Evolutionary conservation across 2,113 vertebrate genomes (phyloP).

Genomic region (Capreolus pygargus): DNA sequence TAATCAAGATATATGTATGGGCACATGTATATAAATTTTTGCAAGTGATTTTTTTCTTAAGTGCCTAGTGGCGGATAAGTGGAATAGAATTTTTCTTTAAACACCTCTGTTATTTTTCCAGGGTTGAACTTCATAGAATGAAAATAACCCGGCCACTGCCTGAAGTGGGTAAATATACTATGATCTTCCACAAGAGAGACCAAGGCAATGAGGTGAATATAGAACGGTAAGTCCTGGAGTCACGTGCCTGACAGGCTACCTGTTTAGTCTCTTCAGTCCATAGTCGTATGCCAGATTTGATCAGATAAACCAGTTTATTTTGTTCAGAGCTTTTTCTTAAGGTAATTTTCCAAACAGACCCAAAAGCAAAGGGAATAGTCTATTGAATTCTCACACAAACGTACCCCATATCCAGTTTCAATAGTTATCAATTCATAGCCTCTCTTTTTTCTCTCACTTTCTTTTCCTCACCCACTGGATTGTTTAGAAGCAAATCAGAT

Average conservation of each 20-base stretch:
- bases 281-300: background rate
- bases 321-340: background rate
- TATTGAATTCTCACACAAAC: background rate
- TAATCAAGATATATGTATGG: background rate
- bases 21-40: background rate
- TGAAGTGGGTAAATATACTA: conserved; percentile 91
- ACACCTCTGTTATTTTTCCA: conserved; percentile 67
- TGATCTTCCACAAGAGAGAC: conserved; percentile 96
- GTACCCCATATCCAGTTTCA: background rate
- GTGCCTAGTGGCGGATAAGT: background rate
- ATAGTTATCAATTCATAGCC: background rate
- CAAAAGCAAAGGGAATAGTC: background rate
- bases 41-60: conserved; percentile 6
- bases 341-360: background rate
- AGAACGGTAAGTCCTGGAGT: conserved; percentile 85
- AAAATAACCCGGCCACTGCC: conserved; percentile 86
- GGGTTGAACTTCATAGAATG: conserved; percentile 93
- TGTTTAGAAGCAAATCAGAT: background rate
- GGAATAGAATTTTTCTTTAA: background rate
- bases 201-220: conserved; percentile 90
- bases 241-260: fast-evolving
- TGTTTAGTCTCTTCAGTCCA: background rate
- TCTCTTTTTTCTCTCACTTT: background rate
- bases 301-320: background rate
- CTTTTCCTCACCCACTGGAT: background rate